Percentiles rank a stretch among this genome's conserved stretches.
These are phyloP conservation scores for Columba guinea DNA, from an alignment of 2,797 vertebrate genomes.

Conservation along the genomic window DNA sequence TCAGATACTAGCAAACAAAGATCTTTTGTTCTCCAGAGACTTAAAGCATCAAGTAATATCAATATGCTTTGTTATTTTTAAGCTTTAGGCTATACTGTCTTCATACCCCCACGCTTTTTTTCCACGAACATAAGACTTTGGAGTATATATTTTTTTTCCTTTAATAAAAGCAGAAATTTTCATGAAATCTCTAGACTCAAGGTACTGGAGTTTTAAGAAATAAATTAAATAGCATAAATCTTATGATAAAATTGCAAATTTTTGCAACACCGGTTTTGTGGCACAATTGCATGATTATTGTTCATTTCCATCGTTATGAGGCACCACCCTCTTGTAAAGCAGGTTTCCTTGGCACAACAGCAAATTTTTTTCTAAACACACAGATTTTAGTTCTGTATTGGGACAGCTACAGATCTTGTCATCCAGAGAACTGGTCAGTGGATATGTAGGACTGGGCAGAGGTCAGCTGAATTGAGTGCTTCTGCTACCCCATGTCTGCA, in stretches of 20 bases:
- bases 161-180: not conserved
- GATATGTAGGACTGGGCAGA: not conserved
- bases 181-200: not conserved
- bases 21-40: not conserved
- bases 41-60: not conserved
- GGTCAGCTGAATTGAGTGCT: not conserved
- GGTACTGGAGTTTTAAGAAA: not conserved
- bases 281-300: not conserved
- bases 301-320: not conserved
- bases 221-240: not conserved
- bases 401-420: not conserved
- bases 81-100: not conserved
- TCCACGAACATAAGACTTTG: not conserved
- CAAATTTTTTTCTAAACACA: not conserved
- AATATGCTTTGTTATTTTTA: not conserved
- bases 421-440: accelerated
- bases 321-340: not conserved
- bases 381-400: not conserved
- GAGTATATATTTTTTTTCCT: not conserved
- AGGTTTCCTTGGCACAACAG: not conserved
- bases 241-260: not conserved
- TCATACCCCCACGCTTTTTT: not conserved
- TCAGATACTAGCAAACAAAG: constrained; percentile 1
- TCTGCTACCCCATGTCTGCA: not conserved
- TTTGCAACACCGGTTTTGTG: not conserved